These are phyloP conservation scores for Lissocephala sabroskyi DNA, from an alignment of 2,888 invertebrate species.

Conservation along the genomic window DNA sequence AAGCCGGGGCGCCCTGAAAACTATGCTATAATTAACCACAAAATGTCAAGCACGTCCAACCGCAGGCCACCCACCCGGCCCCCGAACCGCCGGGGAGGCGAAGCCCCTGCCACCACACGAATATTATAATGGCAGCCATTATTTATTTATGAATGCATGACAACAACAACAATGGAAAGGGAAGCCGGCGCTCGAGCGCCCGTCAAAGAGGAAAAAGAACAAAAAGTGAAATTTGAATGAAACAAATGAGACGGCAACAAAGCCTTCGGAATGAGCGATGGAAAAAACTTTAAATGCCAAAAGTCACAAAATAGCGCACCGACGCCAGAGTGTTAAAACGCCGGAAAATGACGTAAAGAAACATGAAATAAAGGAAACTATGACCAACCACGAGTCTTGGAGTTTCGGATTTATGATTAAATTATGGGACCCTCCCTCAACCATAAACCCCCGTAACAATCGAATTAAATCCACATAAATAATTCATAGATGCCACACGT, in stretches of 20 bases:
- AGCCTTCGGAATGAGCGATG: constrained; percentile 4
- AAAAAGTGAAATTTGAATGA: constrained; percentile 17
- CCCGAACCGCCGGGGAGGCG: not conserved
- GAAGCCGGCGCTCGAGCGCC: constrained; percentile 14
- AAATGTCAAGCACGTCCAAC: constrained; percentile 26
- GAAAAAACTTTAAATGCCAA: constrained; percentile 36
- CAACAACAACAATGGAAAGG: constrained; percentile 26
- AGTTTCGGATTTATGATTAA: constrained; percentile 60
- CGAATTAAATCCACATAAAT: constrained; percentile 55
- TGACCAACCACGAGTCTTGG: constrained; percentile 58
- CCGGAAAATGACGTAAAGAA: constrained; percentile 17
- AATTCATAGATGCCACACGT: too few relatives aligned
- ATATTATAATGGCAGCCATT: constrained; percentile 55
- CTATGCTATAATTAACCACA: constrained; percentile 54
- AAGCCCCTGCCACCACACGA: too few relatives aligned
- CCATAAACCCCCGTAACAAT: not conserved
- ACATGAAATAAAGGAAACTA: constrained; percentile 9
- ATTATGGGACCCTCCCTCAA: constrained; percentile 30
- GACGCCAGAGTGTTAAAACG: constrained; percentile 31
- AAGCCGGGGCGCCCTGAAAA: constrained; percentile 26
- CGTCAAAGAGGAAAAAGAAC: constrained; percentile 31
- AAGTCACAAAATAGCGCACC: constrained; percentile 35
- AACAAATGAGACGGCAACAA: too few relatives aligned
- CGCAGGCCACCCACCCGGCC: constrained; percentile 3
- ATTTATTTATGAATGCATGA: constrained; percentile 59